Percentiles rank a stretch among this genome's conserved stretches.
Evolutionary conservation across 2,888 invertebrate species (phyloP).

Genomic region (Drosophila neoperkinsi): DNA sequence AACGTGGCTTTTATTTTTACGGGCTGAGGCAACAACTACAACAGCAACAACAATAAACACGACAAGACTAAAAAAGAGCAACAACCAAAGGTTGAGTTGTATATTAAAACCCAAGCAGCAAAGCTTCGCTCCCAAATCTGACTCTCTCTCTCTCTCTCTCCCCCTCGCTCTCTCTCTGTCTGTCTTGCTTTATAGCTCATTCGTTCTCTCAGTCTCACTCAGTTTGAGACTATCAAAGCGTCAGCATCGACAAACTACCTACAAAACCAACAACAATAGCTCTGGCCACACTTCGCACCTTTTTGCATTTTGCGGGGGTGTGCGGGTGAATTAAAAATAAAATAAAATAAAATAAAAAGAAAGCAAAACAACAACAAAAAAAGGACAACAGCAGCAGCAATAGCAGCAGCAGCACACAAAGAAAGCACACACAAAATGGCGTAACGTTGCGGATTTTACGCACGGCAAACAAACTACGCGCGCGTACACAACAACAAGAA

Average conservation of each 20-base stretch:
- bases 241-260: conserved; percentile 72
- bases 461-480: conserved; percentile 79
- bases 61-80: conserved; percentile 33
- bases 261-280: conserved; percentile 35
- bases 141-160: conserved; percentile 11
- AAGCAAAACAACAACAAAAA: conserved; percentile 8
- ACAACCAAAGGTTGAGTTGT: conserved; percentile 58
- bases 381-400: background rate
- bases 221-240: conserved; percentile 60
- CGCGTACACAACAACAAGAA: conserved; percentile 80
- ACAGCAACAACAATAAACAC: conserved; percentile 28
- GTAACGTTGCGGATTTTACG: conserved; percentile 80
- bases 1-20: conserved; percentile 82
- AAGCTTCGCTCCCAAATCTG: conserved; percentile 39
- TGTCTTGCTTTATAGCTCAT: background rate
- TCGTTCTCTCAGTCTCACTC: conserved; percentile 8
- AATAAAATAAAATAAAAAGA: conserved; percentile 22
- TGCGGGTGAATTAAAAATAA: conserved; percentile 35
- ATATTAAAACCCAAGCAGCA: conserved; percentile 56
- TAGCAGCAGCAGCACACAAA: conserved; percentile 53
- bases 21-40: conserved; percentile 35
- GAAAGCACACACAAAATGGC: conserved; percentile 77
- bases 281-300: conserved; percentile 68
- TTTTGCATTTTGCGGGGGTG: conserved; percentile 73
- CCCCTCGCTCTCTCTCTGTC: conserved; percentile 7